Evolutionary conservation across 30 jellyfish, hydroid and myxozoan genomes (phyloP).

Genomic region (Morbakka virulenta): DNA sequence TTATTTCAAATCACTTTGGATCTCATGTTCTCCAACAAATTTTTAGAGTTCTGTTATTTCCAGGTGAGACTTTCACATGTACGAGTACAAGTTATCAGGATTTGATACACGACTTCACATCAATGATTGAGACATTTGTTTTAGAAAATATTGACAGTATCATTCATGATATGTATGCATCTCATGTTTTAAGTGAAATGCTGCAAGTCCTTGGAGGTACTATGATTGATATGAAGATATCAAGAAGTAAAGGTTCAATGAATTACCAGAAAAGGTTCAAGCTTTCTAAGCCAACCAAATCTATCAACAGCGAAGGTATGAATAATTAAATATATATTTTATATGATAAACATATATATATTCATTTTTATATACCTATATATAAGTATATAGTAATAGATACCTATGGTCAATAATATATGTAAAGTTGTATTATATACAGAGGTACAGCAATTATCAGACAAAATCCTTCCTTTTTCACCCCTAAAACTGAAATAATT

Average conservation of each 20-base stretch:
- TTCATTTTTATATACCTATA: no score
- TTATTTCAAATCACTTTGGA: background rate
- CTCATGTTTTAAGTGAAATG: background rate
- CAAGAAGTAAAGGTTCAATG: background rate
- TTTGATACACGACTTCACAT: background rate
- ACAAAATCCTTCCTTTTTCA: no score
- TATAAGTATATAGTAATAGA: no score
- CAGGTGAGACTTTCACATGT: no score
- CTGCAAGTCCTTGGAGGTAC: background rate
- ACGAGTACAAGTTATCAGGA: background rate
- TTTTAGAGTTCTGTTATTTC: background rate
- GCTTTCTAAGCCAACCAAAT: no score
- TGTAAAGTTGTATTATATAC: no score
- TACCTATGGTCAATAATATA: no score
- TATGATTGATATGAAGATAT: background rate
- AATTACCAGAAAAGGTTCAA: background rate
- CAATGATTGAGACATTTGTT: background rate
- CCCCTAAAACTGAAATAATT: no score
- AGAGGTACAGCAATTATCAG: no score
- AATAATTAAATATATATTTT: no score
- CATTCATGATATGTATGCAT: background rate
- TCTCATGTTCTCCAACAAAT: background rate
- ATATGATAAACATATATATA: no score
- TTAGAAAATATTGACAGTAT: background rate
- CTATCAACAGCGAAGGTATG: no score